Evolutionary conservation across 2,888 invertebrate genomes (phyloP).

Genomic region (Microdon myrmicae): DNA sequence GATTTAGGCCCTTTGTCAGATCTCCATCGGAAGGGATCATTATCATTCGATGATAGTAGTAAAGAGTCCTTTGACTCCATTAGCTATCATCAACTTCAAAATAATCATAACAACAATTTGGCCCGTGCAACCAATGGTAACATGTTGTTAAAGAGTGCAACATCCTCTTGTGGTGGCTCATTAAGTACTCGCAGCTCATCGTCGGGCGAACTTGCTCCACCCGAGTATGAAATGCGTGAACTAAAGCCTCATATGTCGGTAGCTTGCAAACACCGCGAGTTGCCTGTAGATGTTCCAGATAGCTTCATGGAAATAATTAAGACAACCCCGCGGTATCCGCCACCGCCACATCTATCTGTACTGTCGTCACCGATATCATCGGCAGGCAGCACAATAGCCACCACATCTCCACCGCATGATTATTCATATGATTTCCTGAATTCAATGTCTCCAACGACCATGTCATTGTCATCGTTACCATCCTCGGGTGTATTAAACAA

Average conservation of each 20-base stretch:
- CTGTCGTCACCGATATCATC: constrained; percentile 61
- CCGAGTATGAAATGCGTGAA: constrained; percentile 61
- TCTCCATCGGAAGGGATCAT: constrained; percentile 61
- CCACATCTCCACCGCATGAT: constrained; percentile 56
- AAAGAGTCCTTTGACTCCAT: constrained; percentile 66
- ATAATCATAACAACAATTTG: constrained; percentile 54
- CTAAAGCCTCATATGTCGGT: constrained; percentile 47
- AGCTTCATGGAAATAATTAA: constrained; percentile 87
- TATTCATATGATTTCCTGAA: constrained; percentile 31
- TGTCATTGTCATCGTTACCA: constrained; percentile 42
- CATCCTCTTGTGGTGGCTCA: constrained; percentile 55
- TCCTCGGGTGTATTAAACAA: constrained; percentile 36
- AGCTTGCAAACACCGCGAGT: constrained; percentile 70
- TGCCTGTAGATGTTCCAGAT: constrained; percentile 90
- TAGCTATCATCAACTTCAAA: constrained; percentile 61
- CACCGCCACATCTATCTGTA: constrained; percentile 67
- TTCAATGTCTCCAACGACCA: constrained; percentile 35
- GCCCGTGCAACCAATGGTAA: constrained; percentile 31
- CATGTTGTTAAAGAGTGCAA: constrained; percentile 44
- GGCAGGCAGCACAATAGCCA: constrained; percentile 58
- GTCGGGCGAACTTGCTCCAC: constrained; percentile 59
- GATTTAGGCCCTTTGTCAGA: constrained; percentile 58
- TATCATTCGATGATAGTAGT: constrained; percentile 63
- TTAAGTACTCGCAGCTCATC: constrained; percentile 59
- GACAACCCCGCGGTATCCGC: constrained; percentile 76